Percentiles rank a stretch among this genome's conserved stretches.
phyloP scores from a whole-genome alignment of 1,140 invertebrate species.

The Bombus difficillimus region DNA sequence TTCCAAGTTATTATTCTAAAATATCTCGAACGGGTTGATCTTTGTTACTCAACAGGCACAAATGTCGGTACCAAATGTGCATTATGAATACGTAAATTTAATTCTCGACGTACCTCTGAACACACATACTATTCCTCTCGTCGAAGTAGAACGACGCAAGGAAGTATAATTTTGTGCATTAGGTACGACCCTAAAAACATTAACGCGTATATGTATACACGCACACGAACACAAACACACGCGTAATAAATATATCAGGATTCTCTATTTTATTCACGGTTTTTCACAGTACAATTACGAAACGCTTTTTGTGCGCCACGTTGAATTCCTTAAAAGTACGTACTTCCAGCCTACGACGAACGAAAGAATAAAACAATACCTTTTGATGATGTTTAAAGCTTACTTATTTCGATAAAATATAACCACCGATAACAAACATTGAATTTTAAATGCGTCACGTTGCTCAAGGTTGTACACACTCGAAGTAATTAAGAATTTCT shows the following conservation, averaged over 20 bases:
- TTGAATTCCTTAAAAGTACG: constrained; percentile 20
- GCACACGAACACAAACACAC: neutral
- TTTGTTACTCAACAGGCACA: constrained; percentile 17
- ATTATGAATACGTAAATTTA: constrained; percentile 47
- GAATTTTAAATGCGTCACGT: neutral
- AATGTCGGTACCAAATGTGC: constrained; percentile 51
- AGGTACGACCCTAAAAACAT: constrained; percentile 32
- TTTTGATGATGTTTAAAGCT: neutral
- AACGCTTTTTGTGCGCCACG: constrained; percentile 44
- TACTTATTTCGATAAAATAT: constrained; percentile 3
- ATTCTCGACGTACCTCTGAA: constrained; percentile 36
- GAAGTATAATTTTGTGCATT: constrained; percentile 37
- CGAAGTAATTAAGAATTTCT: constrained; percentile 41
- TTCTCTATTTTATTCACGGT: constrained; percentile 42
- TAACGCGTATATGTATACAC: neutral
- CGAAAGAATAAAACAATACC: neutral
- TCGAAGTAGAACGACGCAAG: constrained; percentile 16
- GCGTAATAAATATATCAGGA: constrained; percentile 21
- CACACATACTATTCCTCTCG: neutral
- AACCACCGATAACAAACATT: too few species aligned
- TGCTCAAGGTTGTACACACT: neutral
- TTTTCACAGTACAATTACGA: constrained; percentile 40
- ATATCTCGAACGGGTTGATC: constrained; percentile 33
- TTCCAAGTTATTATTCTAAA: neutral
- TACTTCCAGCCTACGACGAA: neutral